Evolutionary conservation across 2,888 invertebrate genomes (phyloP), one percentile per base, ranked within the genome.

Genomic region (Drosophila kambysellisi): DNA sequence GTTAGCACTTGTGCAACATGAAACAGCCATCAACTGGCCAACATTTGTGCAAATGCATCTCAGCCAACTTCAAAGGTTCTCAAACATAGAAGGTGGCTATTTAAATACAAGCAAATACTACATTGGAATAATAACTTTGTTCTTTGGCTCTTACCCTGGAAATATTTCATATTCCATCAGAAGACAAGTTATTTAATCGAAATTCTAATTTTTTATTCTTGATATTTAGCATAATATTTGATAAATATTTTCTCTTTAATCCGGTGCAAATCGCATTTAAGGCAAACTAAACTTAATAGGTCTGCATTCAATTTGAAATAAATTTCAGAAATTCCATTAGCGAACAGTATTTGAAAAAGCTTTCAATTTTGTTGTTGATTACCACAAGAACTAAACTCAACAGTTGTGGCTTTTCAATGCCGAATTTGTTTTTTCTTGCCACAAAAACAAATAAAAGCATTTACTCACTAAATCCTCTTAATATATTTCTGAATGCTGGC

Each of bases 361-460:
- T 69, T 67, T 69, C 53, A 62, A 50, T 58, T 70, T 59, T 46
- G 33, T 20, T 54, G 65, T 65, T 39, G 30, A 29, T 51, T 46
- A 62, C 78, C 79, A 50, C 75, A 75, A 53, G 67, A 77, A 59
- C 65, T 61, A 54, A 56, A 37, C 60, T 59, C 9, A 48, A 59
- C 39, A 32, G 52, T 51, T 46, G 29, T 37, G 17, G 52, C 43
- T 41, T 52, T 67, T 35, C 32, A 52, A 35, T 7, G 41, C 17
- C 17, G n/a, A 25, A 25, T 25, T 25, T 25, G 35, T n/a, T 51
- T 43, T 43, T 67, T 35, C 20, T 48, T 20, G 20, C 63, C 74
- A 57, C 70, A 74, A 63, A 46, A 67, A 61, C 74, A 77, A 78
- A 74, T 77, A 70, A 64, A 78, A 78, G 70, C 64, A 67, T 64